These are phyloP conservation scores for Bradypodion pumilum DNA, from an alignment of 2,797 vertebrate species.

Conservation along the genomic window DNA sequence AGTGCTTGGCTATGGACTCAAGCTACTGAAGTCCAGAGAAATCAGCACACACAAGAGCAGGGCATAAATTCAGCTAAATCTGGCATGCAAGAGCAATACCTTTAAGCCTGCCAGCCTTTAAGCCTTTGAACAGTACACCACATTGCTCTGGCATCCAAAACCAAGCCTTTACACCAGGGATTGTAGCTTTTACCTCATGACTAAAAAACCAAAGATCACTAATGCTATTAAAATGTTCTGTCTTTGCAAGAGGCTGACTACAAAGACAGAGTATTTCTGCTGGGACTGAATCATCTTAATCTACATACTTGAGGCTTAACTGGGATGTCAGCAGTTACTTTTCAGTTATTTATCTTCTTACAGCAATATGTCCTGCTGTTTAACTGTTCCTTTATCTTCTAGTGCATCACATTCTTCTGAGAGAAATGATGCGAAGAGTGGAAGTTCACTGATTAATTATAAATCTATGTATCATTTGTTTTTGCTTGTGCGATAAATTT, in stretches of 20 bases:
- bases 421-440: conserved; percentile 9
- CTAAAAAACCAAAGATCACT: background rate
- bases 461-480: conserved; percentile 35
- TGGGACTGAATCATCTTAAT: conserved; percentile 18
- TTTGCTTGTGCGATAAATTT: conserved; percentile 24
- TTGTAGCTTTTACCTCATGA: conserved; percentile 10
- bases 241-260: background rate
- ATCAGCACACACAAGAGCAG: background rate
- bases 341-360: conserved; percentile 2
- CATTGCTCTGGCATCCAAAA: conserved; percentile 29
- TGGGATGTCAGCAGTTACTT: conserved; percentile 24
- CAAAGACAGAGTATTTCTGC: background rate
- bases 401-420: conserved; percentile 7
- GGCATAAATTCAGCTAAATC: conserved; percentile 23
- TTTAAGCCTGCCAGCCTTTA: background rate
- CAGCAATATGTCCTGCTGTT: conserved; percentile 5
- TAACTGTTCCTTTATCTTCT: conserved; percentile 43
- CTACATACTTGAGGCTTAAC: background rate
- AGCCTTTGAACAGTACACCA: conserved; percentile 21
- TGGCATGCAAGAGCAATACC: background rate
- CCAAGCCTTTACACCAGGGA: conserved; percentile 22
- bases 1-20: conserved; percentile 29
- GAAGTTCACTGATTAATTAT: conserved; percentile 16
- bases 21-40: conserved; percentile 30
- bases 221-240: conserved; percentile 15